phyloP scores from a whole-genome alignment of 2,797 vertebrate species.

The Dallia pectoralis region DNA sequence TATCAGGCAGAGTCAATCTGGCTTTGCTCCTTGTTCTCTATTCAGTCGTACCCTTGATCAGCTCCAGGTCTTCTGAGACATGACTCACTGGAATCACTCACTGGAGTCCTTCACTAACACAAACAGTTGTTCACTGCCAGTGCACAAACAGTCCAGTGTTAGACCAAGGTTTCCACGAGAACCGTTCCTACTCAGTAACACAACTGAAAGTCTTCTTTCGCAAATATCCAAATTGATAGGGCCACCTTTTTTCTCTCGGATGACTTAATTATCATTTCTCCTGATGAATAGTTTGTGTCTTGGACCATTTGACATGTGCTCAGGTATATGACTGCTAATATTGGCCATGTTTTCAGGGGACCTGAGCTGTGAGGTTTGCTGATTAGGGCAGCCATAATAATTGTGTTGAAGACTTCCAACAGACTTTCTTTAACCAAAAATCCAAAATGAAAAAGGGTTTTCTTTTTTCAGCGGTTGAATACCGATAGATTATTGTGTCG shows the following conservation, averaged over 20 bases:
- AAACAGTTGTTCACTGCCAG: constrained; percentile 5
- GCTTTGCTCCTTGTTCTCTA: constrained; percentile 8
- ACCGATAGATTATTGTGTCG: background rate
- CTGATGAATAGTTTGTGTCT: background rate
- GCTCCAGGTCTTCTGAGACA: constrained; percentile 43
- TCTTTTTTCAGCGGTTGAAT: constrained; percentile 36
- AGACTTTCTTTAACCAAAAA: constrained; percentile 39
- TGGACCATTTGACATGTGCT: background rate
- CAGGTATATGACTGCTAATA: background rate
- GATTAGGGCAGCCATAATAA: constrained; percentile 40
- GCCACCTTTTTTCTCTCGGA: too few relatives aligned
- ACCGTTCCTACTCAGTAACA: background rate
- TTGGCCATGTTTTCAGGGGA: constrained; percentile 2
- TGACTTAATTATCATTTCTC: background rate
- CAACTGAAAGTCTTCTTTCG: background rate
- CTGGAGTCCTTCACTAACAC: constrained; percentile 9
- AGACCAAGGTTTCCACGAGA: background rate
- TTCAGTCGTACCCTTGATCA: constrained; percentile 57
- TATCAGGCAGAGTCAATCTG: background rate
- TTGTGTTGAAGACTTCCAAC: constrained; percentile 26
- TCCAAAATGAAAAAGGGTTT: constrained; percentile 11
- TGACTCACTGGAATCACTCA: background rate
- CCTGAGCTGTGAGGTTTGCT: constrained; percentile 63
- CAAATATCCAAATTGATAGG: background rate
- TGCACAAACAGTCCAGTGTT: background rate